phyloP scores from a whole-genome alignment of 1,140 invertebrate species.

The Hypothenemus hampei region DNA sequence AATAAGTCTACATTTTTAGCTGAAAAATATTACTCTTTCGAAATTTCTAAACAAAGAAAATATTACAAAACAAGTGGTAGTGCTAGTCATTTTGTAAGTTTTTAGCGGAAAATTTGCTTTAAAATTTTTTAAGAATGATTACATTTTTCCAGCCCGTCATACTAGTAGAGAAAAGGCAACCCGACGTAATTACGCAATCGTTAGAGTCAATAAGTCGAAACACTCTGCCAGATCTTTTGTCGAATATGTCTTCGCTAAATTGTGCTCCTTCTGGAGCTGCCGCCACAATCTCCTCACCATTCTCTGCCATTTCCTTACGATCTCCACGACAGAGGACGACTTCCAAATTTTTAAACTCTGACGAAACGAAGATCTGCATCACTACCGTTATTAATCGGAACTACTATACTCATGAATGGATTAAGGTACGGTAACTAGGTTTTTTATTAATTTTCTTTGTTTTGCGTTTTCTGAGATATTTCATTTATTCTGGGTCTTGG shows the following conservation, averaged over 20 bases:
- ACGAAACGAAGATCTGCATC: constrained; percentile 29
- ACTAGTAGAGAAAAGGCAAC: too few species aligned
- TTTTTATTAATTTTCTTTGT: background rate
- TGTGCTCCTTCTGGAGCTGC: constrained; percentile 2
- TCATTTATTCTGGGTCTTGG: background rate
- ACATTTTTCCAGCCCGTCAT: too few species aligned
- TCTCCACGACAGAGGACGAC: constrained; percentile 24
- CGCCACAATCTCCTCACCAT: background rate
- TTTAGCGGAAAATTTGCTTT: too few species aligned
- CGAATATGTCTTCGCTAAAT: constrained; percentile 22
- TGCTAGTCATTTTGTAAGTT: too few species aligned
- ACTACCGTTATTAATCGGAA: constrained; percentile 16
- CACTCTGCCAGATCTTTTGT: constrained; percentile 23
- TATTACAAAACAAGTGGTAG: too few species aligned
- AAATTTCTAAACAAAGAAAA: background rate
- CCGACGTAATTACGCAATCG: too few species aligned
- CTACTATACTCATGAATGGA: constrained; percentile 34
- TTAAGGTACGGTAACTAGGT: constrained; percentile 29
- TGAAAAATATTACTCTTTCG: background rate
- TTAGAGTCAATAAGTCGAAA: too few species aligned
- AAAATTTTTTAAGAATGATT: too few species aligned
- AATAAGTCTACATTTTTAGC: background rate
- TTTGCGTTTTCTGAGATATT: background rate
- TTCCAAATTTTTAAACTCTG: constrained; percentile 32
- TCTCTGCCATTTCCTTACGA: constrained; percentile 19